Base-by-base conservation (phyloP, 2,888 invertebrate genomes). In the Celastrina argiolus region DNA sequence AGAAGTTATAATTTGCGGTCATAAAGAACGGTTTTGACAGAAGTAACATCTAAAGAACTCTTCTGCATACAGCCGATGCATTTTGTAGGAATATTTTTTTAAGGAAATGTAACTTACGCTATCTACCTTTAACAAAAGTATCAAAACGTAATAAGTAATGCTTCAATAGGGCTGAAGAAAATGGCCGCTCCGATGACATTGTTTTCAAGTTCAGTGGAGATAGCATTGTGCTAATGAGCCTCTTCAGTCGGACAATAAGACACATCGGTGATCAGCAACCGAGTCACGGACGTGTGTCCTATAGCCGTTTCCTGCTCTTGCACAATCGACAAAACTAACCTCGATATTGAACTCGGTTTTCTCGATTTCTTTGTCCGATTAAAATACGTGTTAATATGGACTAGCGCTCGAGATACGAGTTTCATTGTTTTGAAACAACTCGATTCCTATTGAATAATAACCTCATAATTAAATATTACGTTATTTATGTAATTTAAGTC, bases 231-330 rank as follows among this genome's bases (percentile, higher is more conserved):
- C 26, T 39, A 51, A 39, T 65, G 39, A 56, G 56, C 68, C 69
- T 67, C 67, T 67, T 65, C 68, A 28, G 67, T 69, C 66, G 67
- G 70, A 74, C 73, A 73, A 71, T 72, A 66, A 68, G 64, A 63
- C 51, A 66, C 79, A 71, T 80, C 78, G 77, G 81, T 79, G 79
- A 71, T 80, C 78, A 77, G 81, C 78, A 81, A 79, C 76, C 76
- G 69, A 73, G 74, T 74, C 77, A 77, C 75, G 75, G 72, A 72
- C 78, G 74, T 72, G 74, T 74, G 79, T 80, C 78, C 78, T 78
- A 79, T 74, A 74, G 68, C 69, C 70, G 77, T 78, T 87, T 89
- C 88, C 88, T 87, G 87, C 83, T 81, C 77, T 75, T 80, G 75
- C 78, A 78, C 76, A 71, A 74, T 74, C 34, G 6, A 39, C 16